Evolutionary conservation across 2,797 vertebrate genomes (phyloP).

Genomic region (Syndactyla subalaris): DNA sequence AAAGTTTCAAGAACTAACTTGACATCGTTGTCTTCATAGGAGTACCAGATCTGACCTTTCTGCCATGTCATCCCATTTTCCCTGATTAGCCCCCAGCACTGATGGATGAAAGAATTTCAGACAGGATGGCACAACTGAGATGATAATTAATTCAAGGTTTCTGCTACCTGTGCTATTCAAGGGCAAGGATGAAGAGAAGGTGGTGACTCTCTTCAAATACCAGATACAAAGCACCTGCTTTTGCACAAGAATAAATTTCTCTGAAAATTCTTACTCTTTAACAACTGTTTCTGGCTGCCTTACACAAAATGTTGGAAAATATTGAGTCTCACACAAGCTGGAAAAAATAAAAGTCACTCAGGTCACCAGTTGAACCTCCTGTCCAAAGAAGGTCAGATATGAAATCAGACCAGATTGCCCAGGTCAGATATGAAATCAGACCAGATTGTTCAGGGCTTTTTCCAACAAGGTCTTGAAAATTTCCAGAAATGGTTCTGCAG

Average conservation of each 20-base stretch:
- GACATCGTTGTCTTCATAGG: background rate
- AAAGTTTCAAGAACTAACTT: background rate
- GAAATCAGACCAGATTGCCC: background rate
- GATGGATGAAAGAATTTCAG: background rate
- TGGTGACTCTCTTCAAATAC: background rate
- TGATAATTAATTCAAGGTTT: background rate
- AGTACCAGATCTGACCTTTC: background rate
- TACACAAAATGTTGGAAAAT: background rate
- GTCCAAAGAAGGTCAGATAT: background rate
- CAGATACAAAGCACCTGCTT: background rate
- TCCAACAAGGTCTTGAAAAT: background rate
- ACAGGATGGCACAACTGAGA: background rate
- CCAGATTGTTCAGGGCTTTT: background rate
- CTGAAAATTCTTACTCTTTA: background rate
- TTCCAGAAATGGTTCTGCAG: background rate
- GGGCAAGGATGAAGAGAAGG: background rate
- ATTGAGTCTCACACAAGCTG: background rate
- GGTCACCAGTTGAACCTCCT: background rate
- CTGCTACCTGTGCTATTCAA: background rate
- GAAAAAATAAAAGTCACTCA: background rate
- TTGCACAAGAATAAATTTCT: background rate
- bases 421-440: background rate
- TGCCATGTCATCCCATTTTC: background rate
- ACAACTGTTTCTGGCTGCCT: background rate
- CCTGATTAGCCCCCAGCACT: background rate